Evolutionary conservation across 2,888 invertebrate species (phyloP), one percentile per base, ranked within the genome.

Genomic region (Ornithoptera priamus): DNA sequence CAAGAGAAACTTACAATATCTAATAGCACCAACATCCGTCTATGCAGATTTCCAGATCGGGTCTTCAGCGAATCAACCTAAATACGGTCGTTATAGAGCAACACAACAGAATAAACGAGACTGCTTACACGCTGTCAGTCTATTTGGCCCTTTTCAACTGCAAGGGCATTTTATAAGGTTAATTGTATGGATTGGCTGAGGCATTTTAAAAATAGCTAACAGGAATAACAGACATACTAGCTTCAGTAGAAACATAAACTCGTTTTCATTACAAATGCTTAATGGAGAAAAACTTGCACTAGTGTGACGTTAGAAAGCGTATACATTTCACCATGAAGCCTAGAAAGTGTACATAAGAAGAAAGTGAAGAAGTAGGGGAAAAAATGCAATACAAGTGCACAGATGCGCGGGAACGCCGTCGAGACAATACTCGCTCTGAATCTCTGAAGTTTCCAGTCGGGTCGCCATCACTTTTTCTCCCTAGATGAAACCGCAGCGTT

Each of bases 1-100:
- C 63, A 22, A 87, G 90, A 91, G 92, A 92, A 91, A 91, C 86
- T 85, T 84, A 88, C 89, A 87, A 88, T 88, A 88, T 89, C 87
- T 90, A 90, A 89, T 88, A 87, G 86, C 87, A 83, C 87, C 84
- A 75, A 89, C 90, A 90, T 91, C 91, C 91, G 90, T 90, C 89
- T 90, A 91, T 90, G 91, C 90, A 90, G 90, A 91, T 91, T 91
- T 89, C 89, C 90, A 90, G 90, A 90, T 87, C 89, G 84, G 87
- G 83, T 86, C 86, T 88, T 84, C 85, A 85, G 81, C 80, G 79
- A 83, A 81, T 84, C 85, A 88, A 88, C 88, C 90, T 87, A 90
- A 89, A 90, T 90, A 87, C 74, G 81, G 80, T 77, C 80, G 76
- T 78, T 82, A 87, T 84, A 85, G 85, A 84, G 83, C 82, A 76